Percentiles rank a stretch among this genome's conserved stretches.
phyloP scores from a whole-genome alignment of 2,888 invertebrate genomes.

The Drosophila koepferae region DNA sequence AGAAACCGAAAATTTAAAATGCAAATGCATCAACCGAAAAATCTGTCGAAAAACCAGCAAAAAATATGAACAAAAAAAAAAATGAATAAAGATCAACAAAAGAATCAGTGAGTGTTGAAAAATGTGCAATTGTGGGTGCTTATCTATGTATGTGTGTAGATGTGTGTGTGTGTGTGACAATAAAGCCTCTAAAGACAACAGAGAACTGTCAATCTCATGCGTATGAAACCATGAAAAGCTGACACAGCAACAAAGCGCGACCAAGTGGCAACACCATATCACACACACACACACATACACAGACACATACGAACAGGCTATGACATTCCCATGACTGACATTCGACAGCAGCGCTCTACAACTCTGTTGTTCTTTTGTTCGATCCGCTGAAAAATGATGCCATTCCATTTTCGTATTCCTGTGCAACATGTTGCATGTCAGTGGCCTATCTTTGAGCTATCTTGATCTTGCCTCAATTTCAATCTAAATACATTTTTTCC shows the following conservation, averaged over 20 bases:
- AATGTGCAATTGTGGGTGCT: conserved; percentile 50
- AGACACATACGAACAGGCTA: background rate
- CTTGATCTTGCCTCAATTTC: conserved; percentile 68
- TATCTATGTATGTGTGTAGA: conserved; percentile 13
- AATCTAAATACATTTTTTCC: conserved; percentile 47
- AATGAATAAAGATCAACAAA: conserved; percentile 63
- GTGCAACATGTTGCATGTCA: conserved; percentile 49
- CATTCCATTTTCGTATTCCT: conserved; percentile 21
- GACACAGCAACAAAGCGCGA: conserved; percentile 46
- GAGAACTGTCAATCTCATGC: conserved; percentile 80
- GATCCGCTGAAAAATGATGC: conserved; percentile 20
- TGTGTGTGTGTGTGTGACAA: conserved; percentile 39
- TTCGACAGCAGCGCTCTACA: conserved; percentile 38
- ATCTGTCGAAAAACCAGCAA: conserved; percentile 47
- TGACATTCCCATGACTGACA: conserved; percentile 37
- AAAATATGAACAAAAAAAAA: conserved; percentile 33
- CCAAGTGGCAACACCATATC: conserved; percentile 38
- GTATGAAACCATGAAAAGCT: conserved; percentile 80
- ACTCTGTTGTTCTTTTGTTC: conserved; percentile 47
- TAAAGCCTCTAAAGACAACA: conserved; percentile 37
- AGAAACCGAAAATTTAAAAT: conserved; percentile 67
- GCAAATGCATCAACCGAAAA: conserved; percentile 74
- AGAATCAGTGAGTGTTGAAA: conserved; percentile 66
- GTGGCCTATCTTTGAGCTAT: conserved; percentile 44
- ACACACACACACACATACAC: background rate